These are phyloP conservation scores for Ceyx melanurus DNA, from an alignment of 2,113 vertebrate genomes.

Conservation along the genomic window DNA sequence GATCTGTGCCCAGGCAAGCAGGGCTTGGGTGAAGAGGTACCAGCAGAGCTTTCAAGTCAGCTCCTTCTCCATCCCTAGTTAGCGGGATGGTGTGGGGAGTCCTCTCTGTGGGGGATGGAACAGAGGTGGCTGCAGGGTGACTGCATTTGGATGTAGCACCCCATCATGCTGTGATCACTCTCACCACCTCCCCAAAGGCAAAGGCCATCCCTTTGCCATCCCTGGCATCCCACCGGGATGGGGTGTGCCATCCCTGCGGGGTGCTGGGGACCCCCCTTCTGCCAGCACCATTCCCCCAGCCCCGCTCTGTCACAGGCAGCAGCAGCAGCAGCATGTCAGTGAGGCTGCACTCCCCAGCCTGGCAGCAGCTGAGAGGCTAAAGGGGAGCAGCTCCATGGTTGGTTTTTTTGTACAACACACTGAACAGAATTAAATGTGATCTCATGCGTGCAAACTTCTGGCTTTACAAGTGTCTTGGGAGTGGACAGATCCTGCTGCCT, in stretches of 20 bases:
- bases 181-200: background rate
- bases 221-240: background rate
- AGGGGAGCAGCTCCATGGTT: background rate
- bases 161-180: fast-evolving
- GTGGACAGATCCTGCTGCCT: background rate
- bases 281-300: background rate
- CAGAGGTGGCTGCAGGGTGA: background rate
- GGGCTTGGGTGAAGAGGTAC: conserved; percentile 47
- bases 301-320: background rate
- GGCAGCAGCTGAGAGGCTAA: background rate
- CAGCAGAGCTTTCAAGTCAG: conserved; percentile 43
- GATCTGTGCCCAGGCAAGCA: conserved; percentile 29
- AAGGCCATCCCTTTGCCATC: background rate
- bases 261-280: fast-evolving
- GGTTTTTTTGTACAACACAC: background rate
- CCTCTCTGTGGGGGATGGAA: fast-evolving
- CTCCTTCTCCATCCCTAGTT: conserved; percentile 62
- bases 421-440: background rate
- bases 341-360: background rate
- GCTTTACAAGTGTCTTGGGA: background rate
- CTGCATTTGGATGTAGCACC: background rate
- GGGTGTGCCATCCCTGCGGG: fast-evolving
- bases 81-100: fast-evolving
- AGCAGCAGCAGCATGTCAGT: background rate
- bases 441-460: background rate